phyloP scores from a whole-genome alignment of 1,140 invertebrate genomes.

The Mycetomoellerius zeteki region DNA sequence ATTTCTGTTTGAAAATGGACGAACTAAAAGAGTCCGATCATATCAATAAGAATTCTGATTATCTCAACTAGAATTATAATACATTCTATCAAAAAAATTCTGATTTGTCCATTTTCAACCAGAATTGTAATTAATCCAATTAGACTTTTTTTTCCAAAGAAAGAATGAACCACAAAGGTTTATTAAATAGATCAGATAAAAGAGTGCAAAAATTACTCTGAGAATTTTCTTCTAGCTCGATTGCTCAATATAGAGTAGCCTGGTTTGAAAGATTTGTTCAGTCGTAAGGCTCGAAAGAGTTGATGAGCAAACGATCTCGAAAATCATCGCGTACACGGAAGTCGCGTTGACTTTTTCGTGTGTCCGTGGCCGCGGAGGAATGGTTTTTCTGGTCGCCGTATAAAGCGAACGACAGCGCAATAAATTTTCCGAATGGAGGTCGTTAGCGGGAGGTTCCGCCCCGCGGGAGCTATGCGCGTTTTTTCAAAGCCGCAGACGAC shows the following conservation, averaged over 20 bases:
- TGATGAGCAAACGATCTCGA: neutral
- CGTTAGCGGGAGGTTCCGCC: constrained; percentile 49
- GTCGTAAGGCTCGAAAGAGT: too few species aligned
- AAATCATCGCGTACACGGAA: constrained; percentile 35
- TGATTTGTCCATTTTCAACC: too few species aligned
- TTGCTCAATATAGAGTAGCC: neutral
- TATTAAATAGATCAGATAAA: too few species aligned
- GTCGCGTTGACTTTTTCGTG: constrained; percentile 30
- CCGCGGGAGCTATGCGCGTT: constrained; percentile 44
- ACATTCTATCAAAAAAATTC: too few species aligned
- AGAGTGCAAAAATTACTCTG: neutral
- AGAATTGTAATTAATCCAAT: too few species aligned
- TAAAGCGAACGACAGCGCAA: constrained; percentile 36
- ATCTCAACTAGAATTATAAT: too few species aligned
- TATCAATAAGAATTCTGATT: too few species aligned
- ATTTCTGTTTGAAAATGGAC: too few species aligned
- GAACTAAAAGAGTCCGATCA: too few species aligned
- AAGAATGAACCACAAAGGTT: neutral
- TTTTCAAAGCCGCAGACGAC: constrained; percentile 44
- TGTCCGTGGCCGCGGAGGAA: constrained; percentile 3
- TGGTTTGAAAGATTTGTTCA: neutral
- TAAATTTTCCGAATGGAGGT: constrained; percentile 62
- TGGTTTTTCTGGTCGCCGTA: constrained; percentile 25
- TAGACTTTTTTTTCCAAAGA: too few species aligned
- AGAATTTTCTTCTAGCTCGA: neutral